phyloP scores from a whole-genome alignment of 2,888 invertebrate genomes.

The Drosophila longiperda region DNA sequence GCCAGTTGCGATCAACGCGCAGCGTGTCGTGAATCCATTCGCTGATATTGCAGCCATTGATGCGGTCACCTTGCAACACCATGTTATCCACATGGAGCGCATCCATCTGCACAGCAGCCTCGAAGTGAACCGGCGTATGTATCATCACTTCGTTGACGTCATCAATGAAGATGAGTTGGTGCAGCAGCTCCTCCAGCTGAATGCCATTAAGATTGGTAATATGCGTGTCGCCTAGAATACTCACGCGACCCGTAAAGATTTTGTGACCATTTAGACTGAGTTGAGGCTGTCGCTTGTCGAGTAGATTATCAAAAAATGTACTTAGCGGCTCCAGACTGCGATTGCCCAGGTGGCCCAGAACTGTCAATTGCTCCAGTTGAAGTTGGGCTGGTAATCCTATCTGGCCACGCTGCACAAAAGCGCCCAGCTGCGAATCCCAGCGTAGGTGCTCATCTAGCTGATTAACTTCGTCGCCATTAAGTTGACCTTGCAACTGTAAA shows the following conservation, averaged over 20 bases:
- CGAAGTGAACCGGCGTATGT: slow-evolving; percentile 83
- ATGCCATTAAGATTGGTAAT: slow-evolving; percentile 81
- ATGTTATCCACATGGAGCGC: slow-evolving; percentile 66
- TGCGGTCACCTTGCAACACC: slow-evolving; percentile 62
- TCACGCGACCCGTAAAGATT: slow-evolving; percentile 79
- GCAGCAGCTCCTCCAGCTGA: slow-evolving; percentile 81
- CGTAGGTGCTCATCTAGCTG: slow-evolving; percentile 54
- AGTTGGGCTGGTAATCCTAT: slow-evolving; percentile 57
- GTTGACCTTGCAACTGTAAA: slow-evolving; percentile 74
- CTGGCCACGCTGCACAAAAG: slow-evolving; percentile 75
- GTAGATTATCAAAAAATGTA: slow-evolving; percentile 75
- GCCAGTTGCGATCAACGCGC: slow-evolving; percentile 83
- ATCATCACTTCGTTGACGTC: slow-evolving; percentile 55
- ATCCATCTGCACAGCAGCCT: slow-evolving; percentile 74
- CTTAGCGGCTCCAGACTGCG: slow-evolving; percentile 69
- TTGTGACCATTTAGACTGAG: slow-evolving; percentile 71
- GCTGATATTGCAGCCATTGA: slow-evolving; percentile 84
- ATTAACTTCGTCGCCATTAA: slow-evolving; percentile 53
- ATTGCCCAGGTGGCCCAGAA: slow-evolving; percentile 69
- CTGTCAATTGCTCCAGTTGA: slow-evolving; percentile 67
- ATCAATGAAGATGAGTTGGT: slow-evolving; percentile 84
- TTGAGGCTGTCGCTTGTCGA: slow-evolving; percentile 68
- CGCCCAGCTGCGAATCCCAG: slow-evolving; percentile 63
- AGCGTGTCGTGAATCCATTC: slow-evolving; percentile 85
- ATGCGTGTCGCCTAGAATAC: slow-evolving; percentile 79